phyloP scores from a whole-genome alignment of 2,888 invertebrate species.

The Parochlus steinenii region DNA sequence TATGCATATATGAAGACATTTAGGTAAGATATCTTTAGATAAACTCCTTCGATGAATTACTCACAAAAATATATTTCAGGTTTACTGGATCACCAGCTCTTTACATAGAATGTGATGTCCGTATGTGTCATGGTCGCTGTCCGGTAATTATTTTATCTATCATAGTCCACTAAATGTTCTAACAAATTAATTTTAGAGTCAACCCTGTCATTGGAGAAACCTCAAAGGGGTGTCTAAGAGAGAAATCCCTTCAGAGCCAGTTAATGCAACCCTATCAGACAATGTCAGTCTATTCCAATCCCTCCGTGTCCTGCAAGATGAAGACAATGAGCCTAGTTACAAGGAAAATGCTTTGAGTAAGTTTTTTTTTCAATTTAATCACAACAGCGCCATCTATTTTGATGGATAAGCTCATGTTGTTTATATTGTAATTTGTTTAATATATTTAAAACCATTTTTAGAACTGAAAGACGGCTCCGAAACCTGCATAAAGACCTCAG shows the following conservation, averaged over 20 bases:
- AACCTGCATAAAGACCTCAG: conserved; percentile 46
- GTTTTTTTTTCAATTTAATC: background rate
- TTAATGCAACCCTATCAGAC: conserved; percentile 46
- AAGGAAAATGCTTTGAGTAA: conserved; percentile 2
- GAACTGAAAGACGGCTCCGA: conserved; percentile 30
- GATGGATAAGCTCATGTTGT: too few relatives aligned
- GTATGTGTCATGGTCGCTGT: conserved; percentile 90
- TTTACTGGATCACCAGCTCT: conserved; percentile 88
- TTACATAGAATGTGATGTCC: conserved; percentile 86
- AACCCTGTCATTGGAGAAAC: conserved; percentile 86
- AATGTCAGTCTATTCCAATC: conserved; percentile 84
- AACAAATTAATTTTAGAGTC: conserved; percentile 43
- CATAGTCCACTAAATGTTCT: conserved; percentile 8
- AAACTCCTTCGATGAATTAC: too few relatives aligned
- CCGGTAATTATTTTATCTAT: conserved; percentile 45
- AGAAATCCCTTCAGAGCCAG: conserved; percentile 37
- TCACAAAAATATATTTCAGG: too few relatives aligned
- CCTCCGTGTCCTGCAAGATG: conserved; percentile 62
- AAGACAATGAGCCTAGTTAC: conserved; percentile 21
- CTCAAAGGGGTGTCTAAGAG: conserved; percentile 65
- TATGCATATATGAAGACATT: conserved; percentile 87
- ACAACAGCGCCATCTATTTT: too few relatives aligned
- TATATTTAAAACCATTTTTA: conserved; percentile 2
- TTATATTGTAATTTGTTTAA: background rate
- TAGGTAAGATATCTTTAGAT: too few relatives aligned